Evolutionary conservation across 2,888 invertebrate species (phyloP).

Genomic region (Cheilosia urbana): DNA sequence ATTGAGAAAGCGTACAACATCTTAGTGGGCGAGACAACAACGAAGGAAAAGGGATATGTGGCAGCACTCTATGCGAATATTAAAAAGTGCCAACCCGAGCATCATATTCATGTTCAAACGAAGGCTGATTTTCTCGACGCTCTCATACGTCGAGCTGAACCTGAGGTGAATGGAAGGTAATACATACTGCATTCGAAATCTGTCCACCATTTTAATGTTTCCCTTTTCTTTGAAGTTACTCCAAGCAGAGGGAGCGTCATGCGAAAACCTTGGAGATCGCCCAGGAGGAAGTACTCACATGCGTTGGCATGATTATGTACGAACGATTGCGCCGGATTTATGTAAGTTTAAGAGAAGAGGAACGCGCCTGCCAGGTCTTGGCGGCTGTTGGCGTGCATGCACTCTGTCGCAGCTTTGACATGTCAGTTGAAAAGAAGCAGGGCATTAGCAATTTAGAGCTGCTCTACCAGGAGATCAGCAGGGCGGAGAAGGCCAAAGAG

Average conservation of each 20-base stretch:
- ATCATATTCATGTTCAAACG: conserved; percentile 93
- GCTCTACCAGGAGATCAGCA: conserved; percentile 93
- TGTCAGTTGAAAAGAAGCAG: conserved; percentile 94
- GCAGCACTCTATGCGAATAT: conserved; percentile 94
- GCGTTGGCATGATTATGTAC: conserved; percentile 96
- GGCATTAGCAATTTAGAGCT: conserved; percentile 95
- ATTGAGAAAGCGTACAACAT: conserved; percentile 92
- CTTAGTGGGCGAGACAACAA: conserved; percentile 93
- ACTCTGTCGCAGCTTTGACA: conserved; percentile 94
- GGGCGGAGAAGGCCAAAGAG: conserved; percentile 93
- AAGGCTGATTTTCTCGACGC: conserved; percentile 95
- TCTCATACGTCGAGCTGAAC: conserved; percentile 95
- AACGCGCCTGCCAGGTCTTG: conserved; percentile 96
- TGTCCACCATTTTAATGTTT: conserved; percentile 22
- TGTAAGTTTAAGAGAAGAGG: conserved; percentile 94
- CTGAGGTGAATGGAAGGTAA: conserved; percentile 93
- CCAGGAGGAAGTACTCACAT: conserved; percentile 97
- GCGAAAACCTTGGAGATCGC: conserved; percentile 98
- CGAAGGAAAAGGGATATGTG: conserved; percentile 95
- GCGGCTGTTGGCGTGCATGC: conserved; percentile 95
- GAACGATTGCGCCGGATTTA: conserved; percentile 95
- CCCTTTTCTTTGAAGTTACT: conserved; percentile 79
- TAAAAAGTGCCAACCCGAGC: conserved; percentile 91
- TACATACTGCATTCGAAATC: not conserved
- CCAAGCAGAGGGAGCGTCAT: conserved; percentile 93